Percentiles rank a stretch among this genome's conserved stretches.
Conservation (phyloP, 2,113 vertebrate species). For the Canis aureus region DNA sequence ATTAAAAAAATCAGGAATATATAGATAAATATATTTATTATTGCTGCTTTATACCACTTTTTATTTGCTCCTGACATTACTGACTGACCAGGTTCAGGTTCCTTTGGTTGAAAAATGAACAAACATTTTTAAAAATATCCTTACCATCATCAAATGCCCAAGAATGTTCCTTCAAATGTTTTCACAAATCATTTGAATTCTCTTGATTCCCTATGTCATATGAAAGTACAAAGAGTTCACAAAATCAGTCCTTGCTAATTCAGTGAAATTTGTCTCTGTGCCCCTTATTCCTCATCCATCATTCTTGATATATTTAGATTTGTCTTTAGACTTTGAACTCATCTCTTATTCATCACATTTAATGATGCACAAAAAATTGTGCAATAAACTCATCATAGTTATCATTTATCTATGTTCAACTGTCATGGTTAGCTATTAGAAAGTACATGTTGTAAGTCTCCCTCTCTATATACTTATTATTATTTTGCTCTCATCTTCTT, state of each 20-base stretch:
- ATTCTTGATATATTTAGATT: slow-evolving; percentile 11
- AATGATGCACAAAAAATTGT: slow-evolving; percentile 81
- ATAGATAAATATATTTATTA: accelerated
- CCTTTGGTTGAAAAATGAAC: neutral
- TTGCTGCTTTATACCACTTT: neutral
- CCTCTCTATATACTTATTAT: slow-evolving; percentile 27
- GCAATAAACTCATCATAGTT: slow-evolving; percentile 77
- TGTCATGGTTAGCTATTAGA: slow-evolving; percentile 72
- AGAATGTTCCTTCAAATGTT: neutral
- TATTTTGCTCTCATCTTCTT: slow-evolving; percentile 39
- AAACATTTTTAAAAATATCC: neutral
- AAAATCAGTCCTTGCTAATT: neutral
- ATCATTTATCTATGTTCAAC: slow-evolving; percentile 75
- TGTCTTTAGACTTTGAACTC: slow-evolving; percentile 75
- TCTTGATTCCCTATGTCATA: neutral
- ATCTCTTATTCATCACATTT: slow-evolving; percentile 80
- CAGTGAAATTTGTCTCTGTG: slow-evolving; percentile 68
- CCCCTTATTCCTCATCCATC: neutral
- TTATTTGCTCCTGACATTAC: accelerated
- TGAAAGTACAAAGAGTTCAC: neutral
- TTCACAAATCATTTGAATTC: neutral
- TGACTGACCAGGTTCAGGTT: neutral
- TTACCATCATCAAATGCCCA: neutral
- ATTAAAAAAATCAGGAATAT: neutral
- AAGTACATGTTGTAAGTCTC: slow-evolving; percentile 67